Evolutionary conservation across 2,888 invertebrate genomes (phyloP), one percentile per base, ranked within the genome.

Genomic region (Papilio demoleus): DNA sequence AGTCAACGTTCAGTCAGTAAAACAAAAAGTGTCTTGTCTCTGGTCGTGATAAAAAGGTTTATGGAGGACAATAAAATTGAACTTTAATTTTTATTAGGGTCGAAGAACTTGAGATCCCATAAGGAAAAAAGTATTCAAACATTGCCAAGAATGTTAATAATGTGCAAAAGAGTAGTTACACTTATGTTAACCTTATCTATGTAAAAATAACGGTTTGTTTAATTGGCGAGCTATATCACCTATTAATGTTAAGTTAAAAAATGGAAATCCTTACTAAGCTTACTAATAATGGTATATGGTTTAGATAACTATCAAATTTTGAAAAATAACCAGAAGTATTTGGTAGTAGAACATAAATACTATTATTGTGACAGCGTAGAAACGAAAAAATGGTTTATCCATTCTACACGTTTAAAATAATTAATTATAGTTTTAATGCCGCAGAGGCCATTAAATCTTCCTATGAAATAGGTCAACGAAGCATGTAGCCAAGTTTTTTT

Each of bases 401-500:
- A n/a, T n/a, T n/a, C n/a, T n/a, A n/a, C n/a, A n/a, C n/a, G n/a
- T n/a, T n/a, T n/a, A n/a, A n/a, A n/a, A n/a, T n/a, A n/a, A n/a
- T n/a, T n/a, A n/a, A n/a, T n/a, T n/a, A n/a, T n/a, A n/a, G n/a
- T n/a, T n/a, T n/a, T n/a, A 58, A 56, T 42, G 24, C 53, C 65
- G 61, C 65, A 60, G 40, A 24, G 40, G 47, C 63, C 45, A 58
- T 56, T 56, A 62, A 42, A 62, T 58, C 34, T 68, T 62, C 63
- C 19, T 40, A 40, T 58, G 34, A 69, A 69, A 69, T 65, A 61
- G 69, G 69, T 69, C 69, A 69, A 60, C 65, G 59, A 65, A 65
- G 53, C 14, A 65, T 34, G 53, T 24, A 65, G 69, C 69, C 65
- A 69, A 65, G 53, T 50, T 61, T 69, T n/a, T n/a, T 68, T 69